Conservation (phyloP, 2,797 vertebrate genomes). For the Rhabdomys pumilio region DNA sequence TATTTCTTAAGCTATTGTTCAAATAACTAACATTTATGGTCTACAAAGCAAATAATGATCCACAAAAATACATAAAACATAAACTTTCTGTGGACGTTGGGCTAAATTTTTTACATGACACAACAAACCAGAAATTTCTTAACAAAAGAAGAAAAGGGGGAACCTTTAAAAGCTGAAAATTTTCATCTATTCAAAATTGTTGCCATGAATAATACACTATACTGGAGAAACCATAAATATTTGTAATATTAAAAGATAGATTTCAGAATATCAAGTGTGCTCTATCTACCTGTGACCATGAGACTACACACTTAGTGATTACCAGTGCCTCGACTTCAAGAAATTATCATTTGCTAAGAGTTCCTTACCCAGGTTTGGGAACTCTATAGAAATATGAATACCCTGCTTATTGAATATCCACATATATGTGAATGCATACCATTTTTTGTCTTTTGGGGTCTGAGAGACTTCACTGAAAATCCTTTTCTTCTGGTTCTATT, state of each 20-base stretch:
- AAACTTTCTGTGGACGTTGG: neutral
- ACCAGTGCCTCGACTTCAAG: neutral
- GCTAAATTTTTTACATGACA: neutral
- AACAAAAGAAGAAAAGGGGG: too few species aligned
- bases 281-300: neutral
- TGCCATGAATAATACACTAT: neutral
- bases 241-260: neutral
- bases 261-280: neutral
- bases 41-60: neutral
- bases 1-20: neutral
- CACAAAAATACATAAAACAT: neutral
- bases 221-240: neutral
- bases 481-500: neutral
- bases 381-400: neutral
- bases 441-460: neutral
- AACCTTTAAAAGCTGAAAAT: neutral
- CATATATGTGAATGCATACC: neutral
- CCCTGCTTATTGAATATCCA: neutral
- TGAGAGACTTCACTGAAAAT: neutral
- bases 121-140: neutral
- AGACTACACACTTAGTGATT: neutral
- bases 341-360: neutral
- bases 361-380: neutral
- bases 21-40: neutral
- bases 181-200: neutral